Conservation (phyloP, 2,888 invertebrate species). For the Oscheius sp. region DNA sequence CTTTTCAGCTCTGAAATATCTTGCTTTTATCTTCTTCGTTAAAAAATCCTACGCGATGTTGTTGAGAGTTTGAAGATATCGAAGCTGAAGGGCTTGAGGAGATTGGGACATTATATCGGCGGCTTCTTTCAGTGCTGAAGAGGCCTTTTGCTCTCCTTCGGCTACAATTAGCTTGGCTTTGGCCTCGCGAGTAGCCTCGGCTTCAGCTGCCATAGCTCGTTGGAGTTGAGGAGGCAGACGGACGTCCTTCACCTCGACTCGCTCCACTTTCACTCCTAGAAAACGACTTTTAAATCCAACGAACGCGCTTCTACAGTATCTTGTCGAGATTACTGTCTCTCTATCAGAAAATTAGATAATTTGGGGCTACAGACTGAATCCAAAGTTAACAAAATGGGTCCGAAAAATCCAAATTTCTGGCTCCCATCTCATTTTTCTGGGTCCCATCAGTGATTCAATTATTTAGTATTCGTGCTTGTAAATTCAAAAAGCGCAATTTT, state of each 20-base stretch:
- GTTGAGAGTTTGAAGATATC: constrained; percentile 91
- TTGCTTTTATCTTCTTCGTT: too few relatives aligned
- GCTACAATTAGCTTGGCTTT: constrained; percentile 83
- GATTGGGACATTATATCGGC: constrained; percentile 81
- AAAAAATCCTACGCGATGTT: constrained; percentile 77
- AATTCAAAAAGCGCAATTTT: too few relatives aligned
- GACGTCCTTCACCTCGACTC: constrained; percentile 77
- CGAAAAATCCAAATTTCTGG: too few relatives aligned
- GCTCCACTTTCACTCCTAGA: constrained; percentile 73
- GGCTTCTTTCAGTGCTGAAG: constrained; percentile 89
- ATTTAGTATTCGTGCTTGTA: too few relatives aligned
- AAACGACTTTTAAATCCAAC: too few relatives aligned
- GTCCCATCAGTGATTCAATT: too few relatives aligned
- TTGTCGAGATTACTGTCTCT: too few relatives aligned
- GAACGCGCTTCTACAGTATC: too few relatives aligned
- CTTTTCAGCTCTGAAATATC: neutral
- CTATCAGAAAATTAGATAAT: too few relatives aligned
- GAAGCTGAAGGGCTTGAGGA: constrained; percentile 89
- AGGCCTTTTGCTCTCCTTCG: constrained; percentile 86
- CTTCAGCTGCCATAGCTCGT: constrained; percentile 94
- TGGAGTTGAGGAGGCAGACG: constrained; percentile 89
- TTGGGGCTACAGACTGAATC: too few relatives aligned
- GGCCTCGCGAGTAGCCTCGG: constrained; percentile 90
- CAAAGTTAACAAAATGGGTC: too few relatives aligned
- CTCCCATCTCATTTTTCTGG: too few relatives aligned